A percentile compares a stretch with the other conserved stretches of the same genome.
Conservation (phyloP, 2,797 vertebrate species). For the Pangasius mekongensis region DNA sequence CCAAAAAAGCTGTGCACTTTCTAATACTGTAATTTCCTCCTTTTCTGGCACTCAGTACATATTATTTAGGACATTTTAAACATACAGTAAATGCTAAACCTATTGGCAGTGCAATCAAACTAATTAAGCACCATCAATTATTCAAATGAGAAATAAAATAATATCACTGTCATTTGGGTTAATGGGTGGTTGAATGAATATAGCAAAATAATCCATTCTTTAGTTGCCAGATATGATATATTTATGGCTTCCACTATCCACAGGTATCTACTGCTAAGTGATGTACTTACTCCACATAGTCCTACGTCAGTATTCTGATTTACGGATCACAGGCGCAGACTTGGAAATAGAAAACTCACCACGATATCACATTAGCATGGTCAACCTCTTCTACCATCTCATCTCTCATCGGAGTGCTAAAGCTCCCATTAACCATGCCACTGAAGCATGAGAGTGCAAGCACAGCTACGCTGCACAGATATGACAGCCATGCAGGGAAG, state of each 20-base stretch:
- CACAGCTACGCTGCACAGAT: conserved; percentile 56
- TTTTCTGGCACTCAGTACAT: not conserved
- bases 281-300: not conserved
- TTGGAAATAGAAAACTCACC: conserved; percentile 4
- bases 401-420: conserved; percentile 61
- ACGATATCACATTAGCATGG: conserved; percentile 63
- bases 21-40: not conserved
- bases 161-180: not conserved
- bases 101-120: not conserved
- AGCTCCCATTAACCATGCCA: conserved; percentile 71
- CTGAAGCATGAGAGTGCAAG: conserved; percentile 67
- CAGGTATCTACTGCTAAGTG: not conserved
- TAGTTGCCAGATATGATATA: not conserved
- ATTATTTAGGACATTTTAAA: not conserved
- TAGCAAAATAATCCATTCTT: not conserved
- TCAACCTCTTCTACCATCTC: conserved; percentile 58
- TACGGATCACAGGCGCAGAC: not conserved
- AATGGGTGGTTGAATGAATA: not conserved
- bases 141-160: not conserved
- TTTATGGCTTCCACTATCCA: not conserved
- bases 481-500: conserved; percentile 46
- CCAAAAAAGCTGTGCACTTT: not conserved
- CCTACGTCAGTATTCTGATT: not conserved
- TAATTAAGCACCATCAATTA: not conserved
- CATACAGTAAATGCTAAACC: not conserved